A percentile compares a stretch with the other conserved stretches of the same genome.
phyloP scores from a whole-genome alignment of 2,113 vertebrate species.

The Thryonomys swinderianus region DNA sequence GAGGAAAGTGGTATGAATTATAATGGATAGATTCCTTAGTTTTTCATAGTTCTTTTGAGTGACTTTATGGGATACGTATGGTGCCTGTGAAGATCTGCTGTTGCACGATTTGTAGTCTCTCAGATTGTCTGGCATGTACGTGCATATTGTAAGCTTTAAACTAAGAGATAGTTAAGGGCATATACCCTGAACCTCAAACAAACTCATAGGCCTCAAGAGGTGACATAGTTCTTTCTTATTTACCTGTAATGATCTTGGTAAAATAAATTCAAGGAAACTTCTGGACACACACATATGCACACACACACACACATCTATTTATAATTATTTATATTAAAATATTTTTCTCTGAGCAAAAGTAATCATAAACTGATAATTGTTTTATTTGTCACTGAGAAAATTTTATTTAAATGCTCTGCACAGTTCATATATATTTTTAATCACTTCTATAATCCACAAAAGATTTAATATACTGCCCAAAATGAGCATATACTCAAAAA shows the following conservation, averaged over 20 bases:
- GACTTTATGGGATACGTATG: neutral
- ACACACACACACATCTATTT: neutral
- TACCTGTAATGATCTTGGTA: neutral
- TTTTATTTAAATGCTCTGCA: neutral
- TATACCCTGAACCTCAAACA: neutral
- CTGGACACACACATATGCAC: neutral
- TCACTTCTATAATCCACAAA: neutral
- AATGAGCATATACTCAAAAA: neutral
- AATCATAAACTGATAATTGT: neutral
- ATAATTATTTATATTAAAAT: neutral
- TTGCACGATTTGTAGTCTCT: neutral
- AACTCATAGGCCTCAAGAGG: neutral
- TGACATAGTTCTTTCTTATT: neutral
- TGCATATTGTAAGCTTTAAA: neutral
- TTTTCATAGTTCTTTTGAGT: neutral
- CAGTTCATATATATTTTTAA: neutral
- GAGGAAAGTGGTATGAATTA: neutral
- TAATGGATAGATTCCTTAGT: neutral
- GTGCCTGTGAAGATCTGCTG: neutral
- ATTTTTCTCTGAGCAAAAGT: slow-evolving; percentile 26
- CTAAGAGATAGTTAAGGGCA: slow-evolving; percentile 19
- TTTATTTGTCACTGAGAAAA: neutral
- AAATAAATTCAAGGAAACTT: slow-evolving; percentile 36
- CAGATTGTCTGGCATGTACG: neutral
- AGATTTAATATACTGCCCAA: neutral